A percentile compares a stretch with the other conserved stretches of the same genome.
Conservation (phyloP, 2,888 invertebrate genomes). For the Tetragnatha montana region DNA sequence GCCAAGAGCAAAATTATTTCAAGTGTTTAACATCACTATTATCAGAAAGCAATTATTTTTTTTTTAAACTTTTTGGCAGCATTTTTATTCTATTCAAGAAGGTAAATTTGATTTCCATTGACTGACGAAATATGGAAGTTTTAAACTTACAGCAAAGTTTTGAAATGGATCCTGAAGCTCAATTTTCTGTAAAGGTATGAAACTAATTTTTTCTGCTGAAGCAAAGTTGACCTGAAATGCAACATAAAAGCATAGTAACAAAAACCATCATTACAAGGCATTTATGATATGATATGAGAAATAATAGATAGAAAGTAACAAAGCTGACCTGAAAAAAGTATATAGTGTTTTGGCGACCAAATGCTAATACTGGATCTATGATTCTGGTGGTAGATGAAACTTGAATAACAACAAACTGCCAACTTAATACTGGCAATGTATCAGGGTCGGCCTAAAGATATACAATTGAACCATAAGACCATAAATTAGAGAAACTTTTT, state of each 20-base stretch:
- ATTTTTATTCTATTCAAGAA: no score
- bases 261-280: background rate
- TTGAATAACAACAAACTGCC: constrained; percentile 92
- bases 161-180: constrained; percentile 84
- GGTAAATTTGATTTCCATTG: no score
- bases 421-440: constrained; percentile 91
- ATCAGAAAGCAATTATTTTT: background rate
- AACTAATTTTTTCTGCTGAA: constrained; percentile 77
- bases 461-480: background rate
- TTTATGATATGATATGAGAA: background rate
- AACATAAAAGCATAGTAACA: background rate
- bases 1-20: background rate
- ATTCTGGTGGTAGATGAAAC: constrained; percentile 81
- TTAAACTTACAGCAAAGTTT: constrained; percentile 77
- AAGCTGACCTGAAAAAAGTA: constrained; percentile 86
- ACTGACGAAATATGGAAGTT: background rate
- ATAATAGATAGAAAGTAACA: background rate
- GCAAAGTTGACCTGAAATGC: constrained; percentile 78
- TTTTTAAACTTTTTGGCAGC: background rate
- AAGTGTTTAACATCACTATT: background rate
- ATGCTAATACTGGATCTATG: constrained; percentile 90
- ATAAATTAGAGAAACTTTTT: no score
- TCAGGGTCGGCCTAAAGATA: constrained; percentile 78
- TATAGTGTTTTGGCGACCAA: constrained; percentile 88
- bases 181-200: constrained; percentile 84